phyloP scores from a whole-genome alignment of 2,888 invertebrate species.

The Autographa gamma region DNA sequence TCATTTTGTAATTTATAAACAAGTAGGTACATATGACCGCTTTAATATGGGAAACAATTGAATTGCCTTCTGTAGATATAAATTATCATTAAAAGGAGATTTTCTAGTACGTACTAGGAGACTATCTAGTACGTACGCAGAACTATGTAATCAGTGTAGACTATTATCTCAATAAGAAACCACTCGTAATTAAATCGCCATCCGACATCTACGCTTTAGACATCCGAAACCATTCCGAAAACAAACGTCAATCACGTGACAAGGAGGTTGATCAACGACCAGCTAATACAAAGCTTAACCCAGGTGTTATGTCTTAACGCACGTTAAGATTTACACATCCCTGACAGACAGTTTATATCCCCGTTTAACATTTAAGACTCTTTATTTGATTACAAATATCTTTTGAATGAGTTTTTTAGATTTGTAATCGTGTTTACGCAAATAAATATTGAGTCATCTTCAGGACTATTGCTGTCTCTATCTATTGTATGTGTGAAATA shows the following conservation, averaged over 20 bases:
- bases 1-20: no score
- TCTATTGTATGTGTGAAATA: no score
- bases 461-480: not conserved
- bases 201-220: not conserved
- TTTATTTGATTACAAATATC: constrained; percentile 46
- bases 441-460: not conserved
- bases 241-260: not conserved
- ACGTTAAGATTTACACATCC: constrained; percentile 43
- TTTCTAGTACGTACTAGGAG: no score
- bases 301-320: not conserved
- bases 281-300: constrained; percentile 17
- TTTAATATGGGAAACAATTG: no score
- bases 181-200: no score
- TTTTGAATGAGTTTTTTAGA: constrained; percentile 32
- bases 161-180: no score
- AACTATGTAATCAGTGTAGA: no score
- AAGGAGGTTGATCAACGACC: constrained; percentile 24
- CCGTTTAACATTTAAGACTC: constrained; percentile 38
- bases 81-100: no score
- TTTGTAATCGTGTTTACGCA: constrained; percentile 12
- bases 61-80: no score
- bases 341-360: constrained; percentile 43
- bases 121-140: no score
- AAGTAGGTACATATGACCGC: no score
- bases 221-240: not conserved